Base-by-base conservation (phyloP, 2,888 invertebrate species). In the Aelia acuminata region DNA sequence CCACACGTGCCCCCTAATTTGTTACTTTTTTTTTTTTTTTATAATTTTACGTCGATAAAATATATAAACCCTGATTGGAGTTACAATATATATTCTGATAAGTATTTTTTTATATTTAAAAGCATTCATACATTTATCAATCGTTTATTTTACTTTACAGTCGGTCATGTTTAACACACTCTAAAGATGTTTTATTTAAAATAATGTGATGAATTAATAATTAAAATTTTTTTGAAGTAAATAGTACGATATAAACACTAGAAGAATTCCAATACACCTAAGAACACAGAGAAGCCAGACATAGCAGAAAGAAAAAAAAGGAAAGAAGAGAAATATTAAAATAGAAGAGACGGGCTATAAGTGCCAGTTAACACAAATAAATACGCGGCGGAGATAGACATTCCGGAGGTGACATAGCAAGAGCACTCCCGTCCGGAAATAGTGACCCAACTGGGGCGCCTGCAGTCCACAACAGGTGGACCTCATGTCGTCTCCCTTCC, bases 351-450 rank as follows among this genome's bases (percentile, higher is more conserved):
- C 80, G 13, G 80, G 20, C 35, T 43, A 39, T 43, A 80, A 80
- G 80, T 80, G 80, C 43, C 80, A 80, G 80, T 80, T 80, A 80
- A 80, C 80, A 80, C n/a, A 80, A 80, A 80, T 80, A 80, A 80
- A 80, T 80, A 43, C 80, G 80, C n/a, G 43, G 2, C 10, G n/a
- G n/a, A 80, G 80, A 80, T 47, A 70, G 63, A 47, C 80, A 80
- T 80, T 80, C 80, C 80, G 43, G 22, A 80, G 80, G 80, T 80
- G 80, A 80, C 80, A 80, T 80, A 80, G 43, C 80, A 80, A 43
- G 43, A 80, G 80, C 43, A 80, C 43, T 80, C 43, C 80, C 43
- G 43, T 80, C 8, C 80, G 10, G 80, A 80, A 80, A 80, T 80
- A 80, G 80, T 3, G n/a, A 11, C 35, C 7, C 80, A 80, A 80